phyloP scores from a whole-genome alignment of 1,140 invertebrate genomes.

The Mamestra configurata region DNA sequence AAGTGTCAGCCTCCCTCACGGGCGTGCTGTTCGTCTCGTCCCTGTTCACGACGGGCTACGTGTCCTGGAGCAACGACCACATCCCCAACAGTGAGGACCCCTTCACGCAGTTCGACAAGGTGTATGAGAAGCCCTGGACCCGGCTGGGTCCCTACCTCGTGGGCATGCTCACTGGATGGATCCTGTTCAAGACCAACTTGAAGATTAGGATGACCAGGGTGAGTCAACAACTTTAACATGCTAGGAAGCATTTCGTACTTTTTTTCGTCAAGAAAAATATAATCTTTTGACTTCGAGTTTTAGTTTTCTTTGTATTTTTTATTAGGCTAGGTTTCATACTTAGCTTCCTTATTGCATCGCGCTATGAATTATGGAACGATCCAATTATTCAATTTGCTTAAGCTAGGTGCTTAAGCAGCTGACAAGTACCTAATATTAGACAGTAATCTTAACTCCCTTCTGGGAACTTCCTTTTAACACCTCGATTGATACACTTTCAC shows the following conservation, averaged over 20 bases:
- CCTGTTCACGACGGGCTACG: conserved; percentile 93
- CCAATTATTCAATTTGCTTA: too few relatives aligned
- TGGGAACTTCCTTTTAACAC: too few relatives aligned
- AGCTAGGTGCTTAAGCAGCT: too few relatives aligned
- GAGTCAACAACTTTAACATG: conserved; percentile 40
- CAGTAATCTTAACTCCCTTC: too few relatives aligned
- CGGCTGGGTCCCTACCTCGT: conserved; percentile 94
- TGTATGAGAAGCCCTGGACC: conserved; percentile 96
- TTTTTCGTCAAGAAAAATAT: too few relatives aligned
- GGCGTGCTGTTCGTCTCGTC: conserved; percentile 91
- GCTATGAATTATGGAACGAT: too few relatives aligned
- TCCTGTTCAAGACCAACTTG: conserved; percentile 94
- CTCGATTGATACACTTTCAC: too few relatives aligned
- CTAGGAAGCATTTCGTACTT: background rate
- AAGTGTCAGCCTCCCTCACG: conserved; percentile 90
- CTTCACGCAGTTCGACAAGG: conserved; percentile 94
- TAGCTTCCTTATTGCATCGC: too few relatives aligned
- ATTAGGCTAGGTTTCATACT: too few relatives aligned
- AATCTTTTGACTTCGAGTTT: background rate
- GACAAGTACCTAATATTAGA: too few relatives aligned
- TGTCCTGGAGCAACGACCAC: conserved; percentile 93
- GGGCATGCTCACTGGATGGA: conserved; percentile 94
- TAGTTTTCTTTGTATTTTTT: too few relatives aligned
- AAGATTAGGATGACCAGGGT: conserved; percentile 93
- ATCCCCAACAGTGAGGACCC: conserved; percentile 94